A percentile compares a stretch with the other conserved stretches of the same genome.
Evolutionary conservation across 2,113 vertebrate species (phyloP).

Genomic region (Campylorhamphus procurvoides): DNA sequence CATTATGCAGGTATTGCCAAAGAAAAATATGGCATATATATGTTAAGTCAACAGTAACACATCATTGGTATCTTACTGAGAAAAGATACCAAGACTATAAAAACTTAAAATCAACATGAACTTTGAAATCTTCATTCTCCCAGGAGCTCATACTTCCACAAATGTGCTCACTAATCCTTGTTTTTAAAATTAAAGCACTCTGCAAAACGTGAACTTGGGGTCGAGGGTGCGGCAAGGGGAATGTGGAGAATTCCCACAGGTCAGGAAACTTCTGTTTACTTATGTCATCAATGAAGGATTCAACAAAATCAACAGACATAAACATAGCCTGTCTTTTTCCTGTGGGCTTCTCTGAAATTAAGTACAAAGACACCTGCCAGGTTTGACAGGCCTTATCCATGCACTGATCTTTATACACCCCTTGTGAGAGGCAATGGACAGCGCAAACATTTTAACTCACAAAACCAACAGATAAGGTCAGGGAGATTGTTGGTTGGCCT

Average conservation of each 20-base stretch:
- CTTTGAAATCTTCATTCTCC: conserved; percentile 51
- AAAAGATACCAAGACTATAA: conserved; percentile 59
- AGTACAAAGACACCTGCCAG: background rate
- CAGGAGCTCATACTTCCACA: background rate
- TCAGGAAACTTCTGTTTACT: conserved; percentile 45
- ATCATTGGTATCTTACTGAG: conserved; percentile 38
- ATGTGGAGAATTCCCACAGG: conserved; percentile 33
- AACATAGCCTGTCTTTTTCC: background rate
- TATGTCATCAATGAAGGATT: background rate
- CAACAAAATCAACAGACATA: conserved; percentile 4
- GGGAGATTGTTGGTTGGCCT: background rate
- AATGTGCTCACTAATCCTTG: conserved; percentile 4
- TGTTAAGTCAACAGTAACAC: conserved; percentile 12
- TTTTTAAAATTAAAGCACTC: conserved; percentile 42
- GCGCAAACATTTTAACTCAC: conserved; percentile 14
- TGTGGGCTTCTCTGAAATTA: background rate
- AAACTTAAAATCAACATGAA: conserved; percentile 60
- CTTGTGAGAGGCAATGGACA: background rate
- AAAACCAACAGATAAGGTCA: background rate
- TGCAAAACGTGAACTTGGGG: conserved; percentile 60
- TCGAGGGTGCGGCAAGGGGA: background rate
- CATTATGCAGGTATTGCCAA: conserved; percentile 21
- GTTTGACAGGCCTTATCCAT: background rate
- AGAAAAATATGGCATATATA: background rate
- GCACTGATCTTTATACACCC: background rate